These are phyloP conservation scores for Phyto melanocephala DNA, from an alignment of 2,888 invertebrate species.

Conservation along the genomic window DNA sequence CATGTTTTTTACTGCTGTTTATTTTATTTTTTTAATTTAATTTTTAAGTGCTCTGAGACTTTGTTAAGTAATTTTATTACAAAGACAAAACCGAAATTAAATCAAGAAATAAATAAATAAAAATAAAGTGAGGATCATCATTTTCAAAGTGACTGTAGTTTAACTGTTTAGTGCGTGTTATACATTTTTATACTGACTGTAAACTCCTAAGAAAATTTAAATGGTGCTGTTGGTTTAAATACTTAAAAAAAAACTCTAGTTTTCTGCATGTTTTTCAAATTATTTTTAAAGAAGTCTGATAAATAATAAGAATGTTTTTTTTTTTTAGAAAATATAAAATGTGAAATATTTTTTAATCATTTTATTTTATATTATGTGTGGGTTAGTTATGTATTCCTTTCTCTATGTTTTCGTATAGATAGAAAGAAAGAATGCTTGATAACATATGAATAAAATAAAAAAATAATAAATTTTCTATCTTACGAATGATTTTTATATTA, in stretches of 20 bases:
- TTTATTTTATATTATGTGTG: too few species aligned
- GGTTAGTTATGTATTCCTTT: neutral
- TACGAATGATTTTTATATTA: neutral
- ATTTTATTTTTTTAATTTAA: neutral
- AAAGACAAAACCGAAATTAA: neutral
- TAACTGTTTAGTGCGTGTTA: neutral
- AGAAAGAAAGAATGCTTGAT: neutral
- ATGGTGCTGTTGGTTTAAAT: neutral
- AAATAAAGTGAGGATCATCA: neutral
- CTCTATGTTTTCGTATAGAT: neutral
- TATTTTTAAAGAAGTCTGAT: neutral
- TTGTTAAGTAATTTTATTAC: neutral
- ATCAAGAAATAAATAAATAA: neutral
- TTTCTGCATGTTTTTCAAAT: too few species aligned
- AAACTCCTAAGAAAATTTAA: neutral
- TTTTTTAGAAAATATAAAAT: too few species aligned
- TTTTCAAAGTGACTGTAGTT: neutral
- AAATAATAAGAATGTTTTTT: too few species aligned
- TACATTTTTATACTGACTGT: neutral
- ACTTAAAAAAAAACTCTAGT: neutral
- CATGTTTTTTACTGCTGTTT: constrained; percentile 39
- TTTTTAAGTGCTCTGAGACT: constrained; percentile 56
- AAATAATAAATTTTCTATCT: neutral
- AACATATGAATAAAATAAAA: too few species aligned
- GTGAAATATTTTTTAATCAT: too few species aligned